Conservation (phyloP, 2,797 vertebrate genomes). For the Ctenochaetus hawaiiensis region DNA sequence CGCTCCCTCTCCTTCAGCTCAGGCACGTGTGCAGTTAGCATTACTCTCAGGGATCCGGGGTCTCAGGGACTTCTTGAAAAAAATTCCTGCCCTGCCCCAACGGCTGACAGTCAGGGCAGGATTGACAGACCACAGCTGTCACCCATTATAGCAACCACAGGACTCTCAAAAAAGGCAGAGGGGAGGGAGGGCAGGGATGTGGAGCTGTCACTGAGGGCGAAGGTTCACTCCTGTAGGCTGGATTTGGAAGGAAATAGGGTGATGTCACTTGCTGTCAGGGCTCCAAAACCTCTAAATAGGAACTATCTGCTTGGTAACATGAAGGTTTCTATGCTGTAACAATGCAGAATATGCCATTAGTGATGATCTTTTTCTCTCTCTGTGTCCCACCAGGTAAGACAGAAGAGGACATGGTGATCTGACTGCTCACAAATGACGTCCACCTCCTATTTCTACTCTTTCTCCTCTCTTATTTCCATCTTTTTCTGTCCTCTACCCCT, state of each 20-base stretch:
- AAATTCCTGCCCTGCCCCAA: conserved; percentile 72
- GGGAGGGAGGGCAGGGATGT: conserved; percentile 50
- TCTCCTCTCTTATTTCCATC: conserved; percentile 9
- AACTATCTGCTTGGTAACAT: conserved; percentile 65
- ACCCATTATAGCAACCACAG: conserved; percentile 81
- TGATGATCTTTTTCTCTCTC: conserved; percentile 29
- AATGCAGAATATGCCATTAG: neutral
- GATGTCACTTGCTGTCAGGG: conserved; percentile 54
- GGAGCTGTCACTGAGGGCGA: conserved; percentile 69
- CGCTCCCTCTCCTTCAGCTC: conserved; percentile 63
- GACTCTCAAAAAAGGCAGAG: conserved; percentile 64
- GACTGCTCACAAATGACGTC: conserved; percentile 19
- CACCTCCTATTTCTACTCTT: conserved; percentile 12
- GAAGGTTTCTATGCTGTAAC: conserved; percentile 16
- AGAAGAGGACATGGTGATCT: conserved; percentile 48
- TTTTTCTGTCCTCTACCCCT: conserved; percentile 12
- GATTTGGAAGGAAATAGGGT: conserved; percentile 61
- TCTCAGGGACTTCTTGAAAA: conserved; percentile 72
- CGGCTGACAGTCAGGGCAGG: conserved; percentile 81
- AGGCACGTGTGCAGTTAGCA: conserved; percentile 72
- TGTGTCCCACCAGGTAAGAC: conserved; percentile 78
- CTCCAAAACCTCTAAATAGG: conserved; percentile 66
- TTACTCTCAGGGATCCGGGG: conserved; percentile 58
- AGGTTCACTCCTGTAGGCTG: conserved; percentile 58
- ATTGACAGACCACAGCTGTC: conserved; percentile 87